Evolutionary conservation across 2,113 vertebrate genomes (phyloP).

Genomic region (Lontra canadensis): DNA sequence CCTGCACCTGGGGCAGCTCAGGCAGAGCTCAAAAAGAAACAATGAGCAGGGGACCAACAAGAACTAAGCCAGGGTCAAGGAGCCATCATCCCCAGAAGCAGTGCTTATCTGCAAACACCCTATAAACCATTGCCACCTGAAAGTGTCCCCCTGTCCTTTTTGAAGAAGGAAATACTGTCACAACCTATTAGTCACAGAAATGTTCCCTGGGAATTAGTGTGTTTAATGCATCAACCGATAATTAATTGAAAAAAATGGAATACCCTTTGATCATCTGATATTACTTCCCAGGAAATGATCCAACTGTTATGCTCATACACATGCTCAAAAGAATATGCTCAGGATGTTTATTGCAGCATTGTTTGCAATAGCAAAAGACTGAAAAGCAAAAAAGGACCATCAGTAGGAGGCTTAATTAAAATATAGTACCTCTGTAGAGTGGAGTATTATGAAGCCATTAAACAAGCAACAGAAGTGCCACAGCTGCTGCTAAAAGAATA

Average conservation of each 20-base stretch:
- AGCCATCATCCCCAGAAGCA: not conserved
- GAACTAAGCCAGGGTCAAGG: not conserved
- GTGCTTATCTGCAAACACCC: not conserved
- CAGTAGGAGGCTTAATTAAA: not conserved
- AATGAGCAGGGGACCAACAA: not conserved
- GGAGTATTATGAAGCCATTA: not conserved
- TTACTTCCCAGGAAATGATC: not conserved
- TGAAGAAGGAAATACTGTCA: constrained; percentile 56
- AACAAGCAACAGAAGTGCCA: not conserved
- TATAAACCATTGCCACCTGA: not conserved
- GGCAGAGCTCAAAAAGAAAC: not conserved
- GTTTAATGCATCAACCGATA: constrained; percentile 27
- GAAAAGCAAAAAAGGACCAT: not conserved
- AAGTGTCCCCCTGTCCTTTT: constrained; percentile 34
- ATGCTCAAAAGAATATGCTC: not conserved
- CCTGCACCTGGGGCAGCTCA: constrained; percentile 38
- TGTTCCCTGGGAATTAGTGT: not conserved
- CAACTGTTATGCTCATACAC: not conserved
- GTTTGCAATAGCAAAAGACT: not conserved
- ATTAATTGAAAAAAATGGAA: constrained; percentile 23
- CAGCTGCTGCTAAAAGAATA: not conserved
- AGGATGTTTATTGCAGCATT: not conserved
- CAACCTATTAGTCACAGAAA: constrained; percentile 43
- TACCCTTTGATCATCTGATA: constrained; percentile 39
- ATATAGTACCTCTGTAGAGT: not conserved